phyloP scores from a whole-genome alignment of 1,140 invertebrate species.

The Drosophila ogumai region DNA sequence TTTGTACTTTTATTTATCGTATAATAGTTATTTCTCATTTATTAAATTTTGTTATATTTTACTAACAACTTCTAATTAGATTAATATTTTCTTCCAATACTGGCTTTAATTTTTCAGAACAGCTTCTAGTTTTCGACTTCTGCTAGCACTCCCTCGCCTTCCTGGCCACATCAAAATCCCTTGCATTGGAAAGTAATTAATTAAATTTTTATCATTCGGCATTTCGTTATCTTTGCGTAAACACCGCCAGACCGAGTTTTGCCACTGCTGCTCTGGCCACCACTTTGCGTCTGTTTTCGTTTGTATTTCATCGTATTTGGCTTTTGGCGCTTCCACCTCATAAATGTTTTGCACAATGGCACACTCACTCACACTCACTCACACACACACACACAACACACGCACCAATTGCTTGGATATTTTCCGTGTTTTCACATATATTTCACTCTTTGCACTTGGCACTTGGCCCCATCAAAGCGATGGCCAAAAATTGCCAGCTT shows the following conservation, averaged over 20 bases:
- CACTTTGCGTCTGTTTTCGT: conserved; percentile 11
- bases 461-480: conserved; percentile 16
- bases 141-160: neutral
- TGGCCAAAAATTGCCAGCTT: conserved; percentile 15
- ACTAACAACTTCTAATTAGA: neutral
- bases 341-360: conserved; percentile 53
- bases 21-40: neutral
- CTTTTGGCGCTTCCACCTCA: conserved; percentile 45
- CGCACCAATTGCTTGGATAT: conserved; percentile 32
- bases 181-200: conserved; percentile 33
- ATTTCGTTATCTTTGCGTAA: conserved; percentile 42
- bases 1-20: neutral
- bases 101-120: neutral
- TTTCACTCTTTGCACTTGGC: conserved; percentile 17
- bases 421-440: conserved; percentile 30
- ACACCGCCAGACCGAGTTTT: conserved; percentile 25
- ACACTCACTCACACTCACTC: conserved; percentile 2
- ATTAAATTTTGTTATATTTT: neutral
- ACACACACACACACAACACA: conserved; percentile 2
- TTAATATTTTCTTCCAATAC: no score
- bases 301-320: conserved; percentile 34
- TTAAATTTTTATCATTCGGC: conserved; percentile 43
- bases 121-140: neutral
- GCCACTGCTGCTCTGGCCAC: conserved; percentile 18
- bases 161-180: conserved; percentile 3